These are phyloP conservation scores for Drosophila persimilis DNA, from an alignment of 1,140 invertebrate genomes.

Conservation along the genomic window DNA sequence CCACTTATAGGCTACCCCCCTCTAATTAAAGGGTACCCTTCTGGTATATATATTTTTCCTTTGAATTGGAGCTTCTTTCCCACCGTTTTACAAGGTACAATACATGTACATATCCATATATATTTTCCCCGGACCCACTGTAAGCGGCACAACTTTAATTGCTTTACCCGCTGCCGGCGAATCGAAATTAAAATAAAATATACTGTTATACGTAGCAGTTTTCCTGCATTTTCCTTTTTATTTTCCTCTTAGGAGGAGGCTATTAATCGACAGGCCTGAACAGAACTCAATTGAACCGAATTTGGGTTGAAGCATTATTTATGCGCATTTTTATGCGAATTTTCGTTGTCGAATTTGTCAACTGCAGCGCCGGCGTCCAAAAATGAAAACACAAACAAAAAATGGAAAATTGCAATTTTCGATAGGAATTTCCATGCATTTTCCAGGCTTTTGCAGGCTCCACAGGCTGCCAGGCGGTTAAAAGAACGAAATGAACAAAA, in stretches of 20 bases:
- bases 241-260: constrained; percentile 9
- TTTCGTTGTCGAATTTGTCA: constrained; percentile 58
- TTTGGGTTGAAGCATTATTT: constrained; percentile 46
- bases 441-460: not conserved
- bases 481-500: constrained; percentile 29
- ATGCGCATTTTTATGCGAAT: constrained; percentile 64
- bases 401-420: constrained; percentile 57
- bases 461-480: constrained; percentile 28
- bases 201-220: too few species aligned
- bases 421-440: constrained; percentile 46
- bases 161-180: constrained; percentile 4
- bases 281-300: constrained; percentile 9
- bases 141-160: constrained; percentile 42
- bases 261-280: constrained; percentile 29
- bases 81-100: too few species aligned
- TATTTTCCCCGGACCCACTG: constrained; percentile 9
- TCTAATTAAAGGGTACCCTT: too few species aligned
- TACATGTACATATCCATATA: too few species aligned
- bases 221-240: not conserved
- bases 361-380: constrained; percentile 50
- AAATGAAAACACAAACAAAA: constrained; percentile 20
- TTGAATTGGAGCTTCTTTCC: too few species aligned
- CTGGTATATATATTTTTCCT: not conserved
- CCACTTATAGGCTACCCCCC: too few species aligned
- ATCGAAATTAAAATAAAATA: constrained; percentile 30